phyloP scores from a whole-genome alignment of 2,888 invertebrate genomes.

The Eupsilia transversa region DNA sequence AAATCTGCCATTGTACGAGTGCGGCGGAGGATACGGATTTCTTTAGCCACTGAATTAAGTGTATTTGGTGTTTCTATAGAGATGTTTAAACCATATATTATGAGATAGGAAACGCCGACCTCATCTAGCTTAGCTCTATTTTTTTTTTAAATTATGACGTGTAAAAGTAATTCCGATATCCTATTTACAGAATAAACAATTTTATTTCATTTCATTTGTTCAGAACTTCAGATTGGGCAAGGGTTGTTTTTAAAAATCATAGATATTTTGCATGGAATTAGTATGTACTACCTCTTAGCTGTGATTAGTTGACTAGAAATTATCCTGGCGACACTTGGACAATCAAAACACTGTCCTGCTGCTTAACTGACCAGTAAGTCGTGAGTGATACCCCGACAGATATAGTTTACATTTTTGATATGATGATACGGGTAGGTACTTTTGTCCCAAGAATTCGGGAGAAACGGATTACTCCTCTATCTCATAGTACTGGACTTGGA shows the following conservation, averaged over 20 bases:
- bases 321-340: not conserved
- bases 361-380: not conserved
- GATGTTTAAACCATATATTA: slow-evolving; percentile 67
- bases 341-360: not conserved
- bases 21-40: slow-evolving; percentile 68
- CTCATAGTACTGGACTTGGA: not conserved
- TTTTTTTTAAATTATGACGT: not conserved
- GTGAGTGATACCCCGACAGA: not conserved
- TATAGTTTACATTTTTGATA: not conserved
- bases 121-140: too few species aligned
- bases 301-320: not conserved
- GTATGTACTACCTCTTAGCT: not conserved
- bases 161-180: not conserved
- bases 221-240: too few species aligned
- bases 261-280: not conserved
- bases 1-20: slow-evolving; percentile 71
- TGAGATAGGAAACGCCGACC: not conserved
- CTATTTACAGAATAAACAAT: not conserved
- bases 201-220: not conserved
- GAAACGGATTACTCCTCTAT: not conserved
- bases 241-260: not conserved
- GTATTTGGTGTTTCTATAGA: slow-evolving; percentile 62
- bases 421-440: too few species aligned
- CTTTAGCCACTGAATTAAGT: slow-evolving; percentile 70
- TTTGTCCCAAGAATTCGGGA: too few species aligned